phyloP scores from a whole-genome alignment of 2,113 vertebrate species.

The Amblyornis subalaris region DNA sequence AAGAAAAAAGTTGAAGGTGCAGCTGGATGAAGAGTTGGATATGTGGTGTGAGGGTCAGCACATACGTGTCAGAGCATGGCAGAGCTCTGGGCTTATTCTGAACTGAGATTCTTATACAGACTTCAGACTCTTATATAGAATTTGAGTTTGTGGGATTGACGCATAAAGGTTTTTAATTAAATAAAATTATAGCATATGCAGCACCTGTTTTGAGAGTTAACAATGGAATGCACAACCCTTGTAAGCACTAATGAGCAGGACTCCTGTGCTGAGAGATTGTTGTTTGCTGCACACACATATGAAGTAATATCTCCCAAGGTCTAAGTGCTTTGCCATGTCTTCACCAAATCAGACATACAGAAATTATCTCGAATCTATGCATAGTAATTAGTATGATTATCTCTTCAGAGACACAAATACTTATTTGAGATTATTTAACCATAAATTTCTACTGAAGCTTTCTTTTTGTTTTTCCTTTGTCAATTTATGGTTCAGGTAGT shows the following conservation, averaged over 20 bases:
- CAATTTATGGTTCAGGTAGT: background rate
- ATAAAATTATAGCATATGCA: background rate
- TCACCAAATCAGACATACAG: background rate
- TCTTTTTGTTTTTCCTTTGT: background rate
- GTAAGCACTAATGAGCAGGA: background rate
- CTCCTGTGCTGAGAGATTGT: background rate
- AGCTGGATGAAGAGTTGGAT: background rate
- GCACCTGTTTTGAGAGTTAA: background rate
- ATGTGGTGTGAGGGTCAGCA: background rate
- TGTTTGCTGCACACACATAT: background rate
- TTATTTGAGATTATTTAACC: background rate
- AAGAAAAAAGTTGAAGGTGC: background rate
- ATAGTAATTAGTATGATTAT: background rate
- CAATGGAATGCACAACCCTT: background rate
- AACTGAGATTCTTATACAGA: background rate
- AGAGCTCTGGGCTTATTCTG: background rate
- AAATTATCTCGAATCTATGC: background rate
- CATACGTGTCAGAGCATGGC: accelerated
- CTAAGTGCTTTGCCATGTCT: background rate
- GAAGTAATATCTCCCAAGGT: accelerated
- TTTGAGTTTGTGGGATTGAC: background rate
- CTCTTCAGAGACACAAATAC: background rate
- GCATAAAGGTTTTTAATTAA: background rate
- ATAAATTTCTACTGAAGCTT: background rate
- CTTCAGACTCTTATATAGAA: background rate